Base-by-base conservation (phyloP, 2,888 invertebrate species). In the Polydrusus cervinus region DNA sequence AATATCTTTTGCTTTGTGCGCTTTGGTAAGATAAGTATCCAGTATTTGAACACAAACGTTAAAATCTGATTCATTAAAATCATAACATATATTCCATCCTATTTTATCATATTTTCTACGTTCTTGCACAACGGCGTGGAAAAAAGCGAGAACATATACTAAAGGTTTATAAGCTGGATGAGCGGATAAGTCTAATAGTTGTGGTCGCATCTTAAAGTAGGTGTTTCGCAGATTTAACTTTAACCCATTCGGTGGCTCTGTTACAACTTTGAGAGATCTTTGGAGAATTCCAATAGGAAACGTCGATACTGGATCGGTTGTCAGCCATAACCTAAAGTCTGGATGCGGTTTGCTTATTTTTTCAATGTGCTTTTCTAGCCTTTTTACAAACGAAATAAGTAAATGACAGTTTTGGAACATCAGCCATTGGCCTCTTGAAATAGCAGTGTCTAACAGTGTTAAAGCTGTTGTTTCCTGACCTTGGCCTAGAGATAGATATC, bases 371-470 rank as follows among this genome's bases (percentile, higher is more conserved):
- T 97, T 97, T 86, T 97, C 97, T 79, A 97, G 87, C 78, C 92
- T 92, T 18, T 92, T 90, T 6, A 97, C 90, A 88, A 97, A 97
- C 5, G 90, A 89, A 10, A 96, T 90, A 25, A 97, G 87, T 62
- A 97, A 88, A 85, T 97, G 97, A 77, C 97, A 97, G 88, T 97
- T 97, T 88, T 97, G 97, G 25, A 97, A 89, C 91, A 97, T 94
- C 76, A 97, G 87, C 97, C 97, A 97, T 82, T 94, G 93, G 0
- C 97, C 97, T 84, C 93, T 91, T 0, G 89, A 88, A 11, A 93
- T 90, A 0, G 94, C 93, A 0, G 89, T 89, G 77, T 94, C 92
- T 13, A 96, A 85, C 9, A 95, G 86, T 18, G 86, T 87, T 38
- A 94, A 81, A 0, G 97, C 97, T 2, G 95, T 95, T 82, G 91